Base-by-base conservation (phyloP, 2,113 vertebrate genomes). In the Perognathus longimembris region DNA sequence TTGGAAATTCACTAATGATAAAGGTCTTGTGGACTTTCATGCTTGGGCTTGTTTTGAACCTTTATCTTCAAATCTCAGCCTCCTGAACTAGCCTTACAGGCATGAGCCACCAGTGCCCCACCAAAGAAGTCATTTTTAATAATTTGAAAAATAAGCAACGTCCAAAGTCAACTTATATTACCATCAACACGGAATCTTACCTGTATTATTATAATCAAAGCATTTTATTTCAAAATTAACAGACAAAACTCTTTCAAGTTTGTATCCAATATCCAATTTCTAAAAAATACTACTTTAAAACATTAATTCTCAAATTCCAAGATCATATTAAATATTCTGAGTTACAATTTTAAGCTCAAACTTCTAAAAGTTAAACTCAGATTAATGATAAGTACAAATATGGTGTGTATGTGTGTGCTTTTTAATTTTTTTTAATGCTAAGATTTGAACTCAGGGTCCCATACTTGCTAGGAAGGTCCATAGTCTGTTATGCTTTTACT, bases 181-280 rank as follows among this genome's bases (percentile, higher is more conserved):
- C 45, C 18, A 82, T 10, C 69, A 90, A n/a, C 4, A 61, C 8
- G 74, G 24, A 85, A 57, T 40, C 0, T 67, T 15, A 30, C 2
- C 11, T 79, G 2, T 85, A 15, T 64, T 64, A 59, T 36, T 82
- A 83, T 4, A 88, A 38, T 74, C 9, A 81, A 89, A 34, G 12
- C 30, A 80, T 61, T 21, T 71, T 79, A 42, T 70, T 87, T 89
- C 61, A 38, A 90, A 86, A 3, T 14, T 67, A 5, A 87, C 66
- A 73, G 5, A 83, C 36, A 79, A 75, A 87, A 36, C 71, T 54
- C 22, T 87, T 95, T 85, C 22, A 92, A 40, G 84, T 42, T 64
- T 57, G 50, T 14, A 34, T 84, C 42, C 1, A 93, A 36, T 21
- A 69, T 92, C 54, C 9, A 81, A 63, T 78, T 85, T 88, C 1